phyloP scores from a whole-genome alignment of 2,888 invertebrate genomes.

The Amblyjoppa proteus region DNA sequence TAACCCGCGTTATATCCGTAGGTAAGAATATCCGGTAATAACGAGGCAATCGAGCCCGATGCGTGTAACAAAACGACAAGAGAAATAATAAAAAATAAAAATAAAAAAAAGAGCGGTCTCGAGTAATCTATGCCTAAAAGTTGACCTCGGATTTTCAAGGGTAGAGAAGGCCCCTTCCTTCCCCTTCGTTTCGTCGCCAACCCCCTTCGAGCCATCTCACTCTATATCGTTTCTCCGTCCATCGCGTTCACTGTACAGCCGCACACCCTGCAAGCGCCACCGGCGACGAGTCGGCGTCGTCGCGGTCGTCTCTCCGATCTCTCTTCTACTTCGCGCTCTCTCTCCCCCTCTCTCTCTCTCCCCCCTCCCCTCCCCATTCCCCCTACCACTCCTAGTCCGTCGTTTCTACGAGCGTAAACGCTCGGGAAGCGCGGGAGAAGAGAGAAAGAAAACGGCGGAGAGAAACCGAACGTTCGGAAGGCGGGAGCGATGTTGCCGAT shows the following conservation, averaged over 20 bases:
- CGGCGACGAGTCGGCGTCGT: constrained; percentile 66
- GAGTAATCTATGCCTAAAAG: constrained; percentile 82
- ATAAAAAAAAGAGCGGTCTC: constrained; percentile 68
- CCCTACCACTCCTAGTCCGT: constrained; percentile 40
- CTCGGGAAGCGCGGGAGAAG: constrained; percentile 41
- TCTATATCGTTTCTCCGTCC: constrained; percentile 37
- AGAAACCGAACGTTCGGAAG: constrained; percentile 65
- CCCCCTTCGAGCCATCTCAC: constrained; percentile 43
- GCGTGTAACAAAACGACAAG: constrained; percentile 53
- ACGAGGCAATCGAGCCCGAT: constrained; percentile 3
- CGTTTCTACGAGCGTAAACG: constrained; percentile 51
- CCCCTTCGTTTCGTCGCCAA: constrained; percentile 74
- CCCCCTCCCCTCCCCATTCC: neutral
- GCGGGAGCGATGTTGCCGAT: constrained; percentile 80
- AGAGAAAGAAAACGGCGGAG: constrained; percentile 33
- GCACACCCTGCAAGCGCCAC: constrained; percentile 67
- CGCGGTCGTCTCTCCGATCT: constrained; percentile 50
- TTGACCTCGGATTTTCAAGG: constrained; percentile 86
- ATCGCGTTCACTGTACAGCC: constrained; percentile 37
- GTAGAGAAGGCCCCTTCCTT: constrained; percentile 83
- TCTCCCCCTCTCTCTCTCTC: neutral
- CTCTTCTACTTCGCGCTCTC: constrained; percentile 10
- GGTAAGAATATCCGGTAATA: constrained; percentile 13
- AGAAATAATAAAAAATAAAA: constrained; percentile 66
- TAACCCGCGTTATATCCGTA: constrained; percentile 6